Evolutionary conservation across 2,113 vertebrate genomes (phyloP).

Genomic region (Cololabis saira): DNA sequence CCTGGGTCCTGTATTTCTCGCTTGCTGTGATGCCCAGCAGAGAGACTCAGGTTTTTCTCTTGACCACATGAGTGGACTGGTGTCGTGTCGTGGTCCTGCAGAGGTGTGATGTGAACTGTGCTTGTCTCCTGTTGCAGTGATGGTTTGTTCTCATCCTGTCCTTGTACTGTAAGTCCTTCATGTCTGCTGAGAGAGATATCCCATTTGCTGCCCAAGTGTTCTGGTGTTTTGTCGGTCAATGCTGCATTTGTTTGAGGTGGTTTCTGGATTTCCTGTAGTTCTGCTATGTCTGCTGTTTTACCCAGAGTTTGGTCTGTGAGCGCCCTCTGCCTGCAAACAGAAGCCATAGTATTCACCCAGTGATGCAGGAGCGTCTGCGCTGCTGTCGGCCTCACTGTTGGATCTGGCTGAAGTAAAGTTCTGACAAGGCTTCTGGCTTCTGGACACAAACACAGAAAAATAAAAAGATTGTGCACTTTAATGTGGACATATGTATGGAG

Average conservation of each 20-base stretch:
- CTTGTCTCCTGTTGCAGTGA: constrained; percentile 24
- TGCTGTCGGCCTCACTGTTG: constrained; percentile 87
- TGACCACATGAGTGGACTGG: constrained; percentile 12
- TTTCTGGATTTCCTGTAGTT: constrained; percentile 30
- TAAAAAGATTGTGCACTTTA: background rate
- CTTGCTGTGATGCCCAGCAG: constrained; percentile 11
- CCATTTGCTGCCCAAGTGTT: background rate
- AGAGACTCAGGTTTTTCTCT: constrained; percentile 30
- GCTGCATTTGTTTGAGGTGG: constrained; percentile 13
- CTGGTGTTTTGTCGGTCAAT: constrained; percentile 17
- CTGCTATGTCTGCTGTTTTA: constrained; percentile 6
- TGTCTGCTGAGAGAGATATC: constrained; percentile 5
- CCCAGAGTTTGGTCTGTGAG: constrained; percentile 54
- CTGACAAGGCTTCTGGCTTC: constrained; percentile 89
- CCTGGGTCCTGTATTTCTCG: constrained; percentile 9
- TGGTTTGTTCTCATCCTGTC: constrained; percentile 28
- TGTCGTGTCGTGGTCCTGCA: constrained; percentile 12
- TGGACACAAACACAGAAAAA: constrained; percentile 43
- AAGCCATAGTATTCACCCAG: constrained; percentile 86
- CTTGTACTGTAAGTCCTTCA: background rate
- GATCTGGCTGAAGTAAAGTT: constrained; percentile 89
- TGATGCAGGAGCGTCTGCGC: constrained; percentile 87
- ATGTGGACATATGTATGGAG: background rate
- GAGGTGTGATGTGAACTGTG: constrained; percentile 2
- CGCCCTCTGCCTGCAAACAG: constrained; percentile 76